Percentiles rank a stretch among this genome's conserved stretches.
Conservation (phyloP, 2,888 invertebrate species). For the Synergus itoensis region DNA sequence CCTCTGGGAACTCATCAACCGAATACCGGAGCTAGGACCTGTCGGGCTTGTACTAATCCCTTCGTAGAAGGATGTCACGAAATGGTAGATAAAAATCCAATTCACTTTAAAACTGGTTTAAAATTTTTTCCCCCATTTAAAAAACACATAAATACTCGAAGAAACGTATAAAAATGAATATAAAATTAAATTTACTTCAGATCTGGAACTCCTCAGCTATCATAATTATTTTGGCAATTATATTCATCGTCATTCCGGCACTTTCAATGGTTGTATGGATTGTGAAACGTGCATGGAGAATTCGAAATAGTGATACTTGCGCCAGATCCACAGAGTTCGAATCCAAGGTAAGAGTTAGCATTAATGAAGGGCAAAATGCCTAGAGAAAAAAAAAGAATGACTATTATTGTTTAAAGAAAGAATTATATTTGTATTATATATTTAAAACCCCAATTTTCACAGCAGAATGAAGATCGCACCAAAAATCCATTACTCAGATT, state of each 20-base stretch:
- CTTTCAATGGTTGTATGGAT: conserved; percentile 57
- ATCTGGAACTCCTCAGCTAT: conserved; percentile 64
- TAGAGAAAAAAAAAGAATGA: neutral
- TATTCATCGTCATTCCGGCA: conserved; percentile 58
- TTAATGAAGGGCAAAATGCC: neutral
- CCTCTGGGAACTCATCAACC: conserved; percentile 67
- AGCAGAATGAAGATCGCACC: neutral
- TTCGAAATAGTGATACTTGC: conserved; percentile 46
- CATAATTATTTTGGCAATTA: conserved; percentile 54
- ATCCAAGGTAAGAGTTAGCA: conserved; percentile 8
- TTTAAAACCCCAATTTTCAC: neutral
- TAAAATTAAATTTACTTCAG: conserved; percentile 49
- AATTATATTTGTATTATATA: neutral
- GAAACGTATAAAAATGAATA: conserved; percentile 14
- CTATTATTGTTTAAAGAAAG: neutral
- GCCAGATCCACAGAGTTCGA: conserved; percentile 43
- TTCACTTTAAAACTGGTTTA: conserved; percentile 23
- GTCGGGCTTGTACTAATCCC: conserved; percentile 69
- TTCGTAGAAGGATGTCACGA: conserved; percentile 68
- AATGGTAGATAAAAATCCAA: conserved; percentile 59
- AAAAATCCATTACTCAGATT: conserved; percentile 49
- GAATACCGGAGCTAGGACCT: conserved; percentile 65
- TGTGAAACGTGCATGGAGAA: conserved; percentile 57
- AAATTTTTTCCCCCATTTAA: conserved; percentile 4
- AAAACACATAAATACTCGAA: neutral